Base-by-base conservation (phyloP, 1,140 invertebrate species). In the Musca domestica region DNA sequence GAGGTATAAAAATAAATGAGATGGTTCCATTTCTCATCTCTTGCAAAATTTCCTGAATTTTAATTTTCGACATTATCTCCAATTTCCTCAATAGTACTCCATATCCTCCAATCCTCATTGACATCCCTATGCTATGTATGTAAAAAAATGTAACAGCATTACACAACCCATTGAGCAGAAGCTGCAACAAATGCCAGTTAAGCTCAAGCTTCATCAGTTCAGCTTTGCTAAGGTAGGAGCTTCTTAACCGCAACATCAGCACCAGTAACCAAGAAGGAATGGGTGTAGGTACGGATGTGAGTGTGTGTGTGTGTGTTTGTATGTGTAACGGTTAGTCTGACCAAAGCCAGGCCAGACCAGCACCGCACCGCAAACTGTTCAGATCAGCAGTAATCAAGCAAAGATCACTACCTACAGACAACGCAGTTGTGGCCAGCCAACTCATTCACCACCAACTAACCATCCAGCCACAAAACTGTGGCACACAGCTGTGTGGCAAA, bases 331-430 rank as follows among this genome's bases (percentile, higher is more conserved):
- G 34, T 41, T 7, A 41, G 56, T 61, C 56, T 15, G 56, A 61
- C 27, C 27, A 58, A 4, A 58, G 23, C 14, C 15, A n/a, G n/a
- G n/a, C n/a, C n/a, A 20, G 23, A 61, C 52, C 22, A 54, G 19
- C 17, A 30, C 54, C 14, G 25, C 56, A 61, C 56, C 56, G 34
- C 27, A 61, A n/a, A 41, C 34, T 41, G 34, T 41, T 41, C 34
- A 61, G 56, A 61, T 61, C 56, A 61, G 5, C 56, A 34, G 17
- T 61, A 61, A 61, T 61, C 56, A 61, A 20, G 17, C 34, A 61
- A 12, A 61, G 56, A 61, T 61, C n/a, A 61, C 56, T 61, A 61
- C 56, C 56, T 61, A 61, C 56, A 61, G 56, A 61, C 30, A 51
- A 51, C 9, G 48, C 4, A 19, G 12, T n/a, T n/a, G n/a, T 17